phyloP scores from a whole-genome alignment of 2,797 vertebrate genomes.

The Sciurus carolinensis region DNA sequence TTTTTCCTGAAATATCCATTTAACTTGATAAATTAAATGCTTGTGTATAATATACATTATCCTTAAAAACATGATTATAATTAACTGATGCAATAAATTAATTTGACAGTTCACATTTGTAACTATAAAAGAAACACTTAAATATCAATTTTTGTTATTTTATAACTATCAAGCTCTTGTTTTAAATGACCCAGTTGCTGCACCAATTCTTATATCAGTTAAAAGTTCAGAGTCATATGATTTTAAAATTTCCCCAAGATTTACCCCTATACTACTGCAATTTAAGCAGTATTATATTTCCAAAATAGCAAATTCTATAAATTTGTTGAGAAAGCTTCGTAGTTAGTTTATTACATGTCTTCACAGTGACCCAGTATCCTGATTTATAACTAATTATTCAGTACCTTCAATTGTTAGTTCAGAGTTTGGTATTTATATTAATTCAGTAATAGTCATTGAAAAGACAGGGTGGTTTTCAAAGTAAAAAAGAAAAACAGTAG shows the following conservation, averaged over 20 bases:
- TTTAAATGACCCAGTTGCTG: not conserved
- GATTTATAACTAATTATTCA: slow-evolving; percentile 2
- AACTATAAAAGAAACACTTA: not conserved
- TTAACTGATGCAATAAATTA: not conserved
- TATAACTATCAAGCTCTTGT: not conserved
- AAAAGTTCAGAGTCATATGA: not conserved
- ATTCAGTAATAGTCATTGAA: not conserved
- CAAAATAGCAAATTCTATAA: not conserved
- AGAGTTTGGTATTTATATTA: not conserved
- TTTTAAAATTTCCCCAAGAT: slow-evolving; percentile 32
- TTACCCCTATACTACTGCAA: not conserved
- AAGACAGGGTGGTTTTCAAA: not conserved
- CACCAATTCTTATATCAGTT: not conserved
- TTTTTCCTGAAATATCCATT: not conserved
- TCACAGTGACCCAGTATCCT: not conserved
- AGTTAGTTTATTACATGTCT: not conserved
- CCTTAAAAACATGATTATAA: not conserved
- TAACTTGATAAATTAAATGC: slow-evolving; percentile 35
- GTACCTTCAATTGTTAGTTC: not conserved
- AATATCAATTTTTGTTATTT: not conserved
- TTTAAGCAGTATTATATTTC: not conserved
- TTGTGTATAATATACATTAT: not conserved
- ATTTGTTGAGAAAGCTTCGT: not conserved
- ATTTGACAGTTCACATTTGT: not conserved
- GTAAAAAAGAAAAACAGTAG: not conserved